Evolutionary conservation across 2,113 vertebrate species (phyloP).

Genomic region (Brachyistius frenatus): DNA sequence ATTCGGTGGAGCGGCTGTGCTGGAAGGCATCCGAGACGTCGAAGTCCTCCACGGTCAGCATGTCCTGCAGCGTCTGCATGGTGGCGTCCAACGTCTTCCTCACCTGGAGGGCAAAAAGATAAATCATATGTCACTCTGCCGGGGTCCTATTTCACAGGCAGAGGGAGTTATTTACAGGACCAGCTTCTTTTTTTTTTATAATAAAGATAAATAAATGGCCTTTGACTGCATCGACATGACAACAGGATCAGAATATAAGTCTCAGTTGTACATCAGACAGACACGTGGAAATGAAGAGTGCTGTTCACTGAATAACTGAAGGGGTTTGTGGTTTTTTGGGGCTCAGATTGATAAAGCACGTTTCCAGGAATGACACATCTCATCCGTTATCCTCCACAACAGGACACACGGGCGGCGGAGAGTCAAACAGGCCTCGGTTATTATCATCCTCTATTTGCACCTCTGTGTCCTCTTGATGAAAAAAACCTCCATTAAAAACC

Average conservation of each 20-base stretch:
- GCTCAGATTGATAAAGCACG: slow-evolving; percentile 62
- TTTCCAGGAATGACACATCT: slow-evolving; percentile 54
- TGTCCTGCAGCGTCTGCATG: slow-evolving; percentile 98
- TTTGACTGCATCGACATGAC: slow-evolving; percentile 29
- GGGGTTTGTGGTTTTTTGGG: slow-evolving; percentile 40
- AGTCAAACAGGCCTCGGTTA: slow-evolving; percentile 31
- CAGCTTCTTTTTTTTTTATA: neutral
- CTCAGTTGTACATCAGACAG: slow-evolving; percentile 46
- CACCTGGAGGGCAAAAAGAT: slow-evolving; percentile 83
- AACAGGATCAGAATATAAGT: slow-evolving; percentile 18
- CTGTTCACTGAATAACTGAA: slow-evolving; percentile 32
- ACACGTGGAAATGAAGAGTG: slow-evolving; percentile 34
- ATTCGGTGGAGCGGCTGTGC: slow-evolving; percentile 97
- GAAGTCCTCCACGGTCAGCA: slow-evolving; percentile 98
- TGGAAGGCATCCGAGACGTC: slow-evolving; percentile 98
- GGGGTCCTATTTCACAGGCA: slow-evolving; percentile 25
- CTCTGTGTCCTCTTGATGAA: slow-evolving; percentile 40
- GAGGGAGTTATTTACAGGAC: slow-evolving; percentile 25
- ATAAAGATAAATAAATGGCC: slow-evolving; percentile 50
- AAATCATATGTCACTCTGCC: slow-evolving; percentile 12
- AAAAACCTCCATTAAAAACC: slow-evolving; percentile 38
- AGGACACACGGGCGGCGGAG: slow-evolving; percentile 33
- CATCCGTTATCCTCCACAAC: slow-evolving; percentile 58
- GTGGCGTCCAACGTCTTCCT: slow-evolving; percentile 98
- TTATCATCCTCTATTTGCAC: slow-evolving; percentile 56